phyloP scores from a whole-genome alignment of 2,113 vertebrate species.

The chimpanzee (Pan troglodytes) region NHGRI_mPanTro3-v2.1_pri NC_072409.2:92099001-92099500 shows the following conservation, averaged over 20 bases:
- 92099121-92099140: not conserved
- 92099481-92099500: not conserved
- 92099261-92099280: not conserved
- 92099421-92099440: not conserved
- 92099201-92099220: not conserved
- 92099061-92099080: not conserved
- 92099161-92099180: conserved; percentile 31
- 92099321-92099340: not conserved
- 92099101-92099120: not conserved
- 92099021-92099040: not conserved
- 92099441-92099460: not conserved
- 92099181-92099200: not conserved
- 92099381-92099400: conserved; percentile 4
- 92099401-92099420: not conserved
- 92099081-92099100: conserved; percentile 40
- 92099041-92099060: conserved; percentile 2
- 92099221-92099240: conserved; percentile 10
- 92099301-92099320: not conserved
- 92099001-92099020: conserved; percentile 20
- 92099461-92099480: not conserved
- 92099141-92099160: conserved; percentile 14
- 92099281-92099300: not conserved
- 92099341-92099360: conserved; percentile 12
- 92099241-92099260: conserved; percentile 2
- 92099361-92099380: not conserved